A percentile compares a stretch with the other conserved stretches of the same genome.
Conservation (phyloP, 2,888 invertebrate genomes). For the Ernsta delagoae region DNA sequence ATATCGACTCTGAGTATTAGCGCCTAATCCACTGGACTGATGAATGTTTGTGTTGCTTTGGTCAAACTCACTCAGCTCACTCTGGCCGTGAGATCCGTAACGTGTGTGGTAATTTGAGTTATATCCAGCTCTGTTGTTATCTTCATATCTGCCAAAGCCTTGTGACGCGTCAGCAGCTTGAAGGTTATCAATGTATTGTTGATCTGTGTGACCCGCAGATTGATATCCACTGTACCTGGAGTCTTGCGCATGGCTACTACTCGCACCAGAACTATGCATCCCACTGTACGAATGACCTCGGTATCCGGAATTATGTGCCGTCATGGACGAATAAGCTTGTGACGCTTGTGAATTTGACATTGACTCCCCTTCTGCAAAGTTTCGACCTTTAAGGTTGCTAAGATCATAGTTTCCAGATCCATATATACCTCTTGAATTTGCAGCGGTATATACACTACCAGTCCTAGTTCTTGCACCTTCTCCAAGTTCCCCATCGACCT, state of each 20-base stretch:
- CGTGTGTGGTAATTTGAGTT: slow-evolving; percentile 55
- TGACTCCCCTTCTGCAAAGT: slow-evolving; percentile 65
- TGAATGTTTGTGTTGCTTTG: slow-evolving; percentile 50
- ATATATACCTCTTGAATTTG: slow-evolving; percentile 73
- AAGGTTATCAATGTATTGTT: slow-evolving; percentile 51
- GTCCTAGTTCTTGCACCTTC: slow-evolving; percentile 64
- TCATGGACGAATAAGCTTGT: slow-evolving; percentile 42
- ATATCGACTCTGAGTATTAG: slow-evolving; percentile 52
- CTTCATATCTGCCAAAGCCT: slow-evolving; percentile 49
- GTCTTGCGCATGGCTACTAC: slow-evolving; percentile 48
- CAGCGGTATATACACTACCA: slow-evolving; percentile 72
- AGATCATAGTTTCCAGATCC: slow-evolving; percentile 70
- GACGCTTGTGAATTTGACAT: slow-evolving; percentile 45
- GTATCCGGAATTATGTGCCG: slow-evolving; percentile 43
- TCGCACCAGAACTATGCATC: slow-evolving; percentile 15
- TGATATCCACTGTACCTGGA: slow-evolving; percentile 52
- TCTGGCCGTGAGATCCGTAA: slow-evolving; percentile 54
- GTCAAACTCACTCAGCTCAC: slow-evolving; percentile 44
- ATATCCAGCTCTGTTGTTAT: slow-evolving; percentile 48
- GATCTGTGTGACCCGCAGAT: slow-evolving; percentile 45
- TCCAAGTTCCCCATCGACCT: slow-evolving; percentile 75
- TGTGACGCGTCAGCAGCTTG: slow-evolving; percentile 53
- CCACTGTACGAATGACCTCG: slow-evolving; percentile 41
- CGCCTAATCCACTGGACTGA: slow-evolving; percentile 48
- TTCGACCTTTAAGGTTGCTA: slow-evolving; percentile 69